Evolutionary conservation across 2,113 vertebrate species (phyloP), one percentile per base, ranked within the genome.

Genomic region (Anas platyrhynchos): DNA sequence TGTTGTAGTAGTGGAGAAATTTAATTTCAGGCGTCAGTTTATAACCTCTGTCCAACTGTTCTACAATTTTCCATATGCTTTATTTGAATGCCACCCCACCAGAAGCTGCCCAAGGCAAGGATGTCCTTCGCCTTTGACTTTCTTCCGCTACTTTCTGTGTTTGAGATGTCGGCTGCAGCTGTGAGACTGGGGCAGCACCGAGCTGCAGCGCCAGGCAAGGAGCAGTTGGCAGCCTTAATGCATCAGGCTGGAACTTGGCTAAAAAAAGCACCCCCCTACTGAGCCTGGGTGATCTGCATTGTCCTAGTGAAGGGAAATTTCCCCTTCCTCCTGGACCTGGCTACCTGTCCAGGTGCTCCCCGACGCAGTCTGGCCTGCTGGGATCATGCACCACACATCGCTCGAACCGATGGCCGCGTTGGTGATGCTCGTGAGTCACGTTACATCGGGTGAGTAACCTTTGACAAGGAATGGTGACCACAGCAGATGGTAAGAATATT

Each of bases 41-140:
- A 96, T 96, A 89, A 96, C 96, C 93, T 90, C 91, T 81, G 52
- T 69, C 78, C 96, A 97, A 96, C 95, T 96, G 96, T 95, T 96
- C 87, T 58, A 71, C 93, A 90, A 67, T 97, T 97, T 94, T 97
- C 95, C 93, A 93, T 95, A 96, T 96, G 95, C 75, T 95, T 91
- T 91, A 93, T 94, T 91, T 93, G 87, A 96, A 83, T 67, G 52
- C 50, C 89, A 88, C 93, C 89, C 43, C 89, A 88, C 77, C 72
- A 91, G 85, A 91, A 86, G 55, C 82, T 95, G 75, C 72, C 93
- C 72, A 63, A 91, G 68, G 56, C 94, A 87, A 74, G 46, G 55
- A 74, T 95, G 89, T 93, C 91, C 93, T 96, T 91, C 82, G 82
- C 85, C 67, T 94, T 89, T 94, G 89, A 73, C 89, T 86, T 95